phyloP scores from a whole-genome alignment of 2,113 vertebrate species.

The Salvelinus alpinus region DNA sequence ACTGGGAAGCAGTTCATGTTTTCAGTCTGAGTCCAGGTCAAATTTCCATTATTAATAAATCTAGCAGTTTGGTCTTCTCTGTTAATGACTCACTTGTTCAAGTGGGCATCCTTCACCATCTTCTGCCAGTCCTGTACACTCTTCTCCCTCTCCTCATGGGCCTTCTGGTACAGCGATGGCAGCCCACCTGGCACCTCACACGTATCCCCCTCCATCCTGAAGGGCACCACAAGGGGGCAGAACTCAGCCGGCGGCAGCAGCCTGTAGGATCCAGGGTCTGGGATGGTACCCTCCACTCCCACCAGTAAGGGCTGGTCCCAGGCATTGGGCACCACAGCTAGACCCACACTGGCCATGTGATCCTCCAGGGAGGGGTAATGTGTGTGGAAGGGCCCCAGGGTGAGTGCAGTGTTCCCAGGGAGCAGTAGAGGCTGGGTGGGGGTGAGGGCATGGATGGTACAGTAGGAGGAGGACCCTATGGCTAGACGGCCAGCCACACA shows the following conservation, averaged over 20 bases:
- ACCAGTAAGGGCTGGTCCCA: slow-evolving; percentile 89
- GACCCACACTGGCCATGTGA: slow-evolving; percentile 90
- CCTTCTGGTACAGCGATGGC: slow-evolving; percentile 80
- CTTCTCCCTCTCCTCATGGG: slow-evolving; percentile 76
- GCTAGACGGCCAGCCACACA: slow-evolving; percentile 81
- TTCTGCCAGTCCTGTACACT: slow-evolving; percentile 88
- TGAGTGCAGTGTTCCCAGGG: slow-evolving; percentile 82
- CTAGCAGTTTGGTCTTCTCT: background rate
- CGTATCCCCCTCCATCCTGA: slow-evolving; percentile 94
- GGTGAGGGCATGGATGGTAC: slow-evolving; percentile 81
- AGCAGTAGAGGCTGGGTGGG: slow-evolving; percentile 88
- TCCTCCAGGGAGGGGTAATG: slow-evolving; percentile 94
- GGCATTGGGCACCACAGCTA: slow-evolving; percentile 89
- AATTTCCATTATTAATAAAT: background rate
- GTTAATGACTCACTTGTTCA: slow-evolving; percentile 82
- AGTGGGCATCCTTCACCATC: slow-evolving; percentile 82
- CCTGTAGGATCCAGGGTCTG: slow-evolving; percentile 67
- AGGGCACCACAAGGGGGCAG: slow-evolving; percentile 85
- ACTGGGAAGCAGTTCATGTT: background rate
- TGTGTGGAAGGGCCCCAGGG: slow-evolving; percentile 90
- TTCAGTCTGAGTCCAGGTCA: background rate
- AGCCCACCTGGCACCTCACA: slow-evolving; percentile 89
- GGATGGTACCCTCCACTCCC: slow-evolving; percentile 72
- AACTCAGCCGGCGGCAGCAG: slow-evolving; percentile 83
- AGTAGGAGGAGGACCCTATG: slow-evolving; percentile 78